Percentiles rank a stretch among this genome's conserved stretches.
Conservation (phyloP, 2,113 vertebrate genomes). For the Lasiurus borealis region DNA sequence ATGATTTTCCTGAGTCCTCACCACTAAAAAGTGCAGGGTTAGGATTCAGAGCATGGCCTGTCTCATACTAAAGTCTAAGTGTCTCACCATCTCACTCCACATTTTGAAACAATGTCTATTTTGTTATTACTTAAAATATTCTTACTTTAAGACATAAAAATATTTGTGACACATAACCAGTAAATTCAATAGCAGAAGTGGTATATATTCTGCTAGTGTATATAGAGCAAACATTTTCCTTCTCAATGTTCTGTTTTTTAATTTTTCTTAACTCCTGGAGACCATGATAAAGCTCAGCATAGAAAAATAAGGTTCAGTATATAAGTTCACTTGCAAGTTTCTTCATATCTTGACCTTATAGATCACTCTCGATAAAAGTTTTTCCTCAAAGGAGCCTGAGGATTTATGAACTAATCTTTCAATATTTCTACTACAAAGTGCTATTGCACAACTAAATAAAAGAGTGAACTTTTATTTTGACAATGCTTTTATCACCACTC, state of each 20-base stretch:
- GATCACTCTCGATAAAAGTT: neutral
- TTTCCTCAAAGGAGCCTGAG: neutral
- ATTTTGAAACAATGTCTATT: neutral
- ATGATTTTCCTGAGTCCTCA: neutral
- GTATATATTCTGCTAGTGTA: neutral
- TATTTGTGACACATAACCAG: neutral
- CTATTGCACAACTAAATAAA: neutral
- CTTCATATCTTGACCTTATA: neutral
- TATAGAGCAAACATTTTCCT: neutral
- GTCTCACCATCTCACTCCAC: neutral
- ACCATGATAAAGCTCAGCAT: neutral
- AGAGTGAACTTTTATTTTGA: conserved; percentile 16
- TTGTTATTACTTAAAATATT: neutral
- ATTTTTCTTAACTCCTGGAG: neutral
- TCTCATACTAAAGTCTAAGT: neutral
- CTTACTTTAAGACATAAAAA: neutral
- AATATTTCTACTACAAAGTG: conserved; percentile 11
- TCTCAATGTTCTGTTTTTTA: neutral
- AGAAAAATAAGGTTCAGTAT: neutral
- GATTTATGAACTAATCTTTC: conserved; percentile 33
- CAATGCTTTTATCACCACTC: neutral
- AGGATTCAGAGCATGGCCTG: neutral
- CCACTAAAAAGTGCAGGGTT: neutral
- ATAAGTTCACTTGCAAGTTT: neutral
- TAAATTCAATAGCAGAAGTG: neutral